Percentiles rank a stretch among this genome's conserved stretches.
Conservation (phyloP, 2,113 vertebrate genomes). For the Fregata magnificens region DNA sequence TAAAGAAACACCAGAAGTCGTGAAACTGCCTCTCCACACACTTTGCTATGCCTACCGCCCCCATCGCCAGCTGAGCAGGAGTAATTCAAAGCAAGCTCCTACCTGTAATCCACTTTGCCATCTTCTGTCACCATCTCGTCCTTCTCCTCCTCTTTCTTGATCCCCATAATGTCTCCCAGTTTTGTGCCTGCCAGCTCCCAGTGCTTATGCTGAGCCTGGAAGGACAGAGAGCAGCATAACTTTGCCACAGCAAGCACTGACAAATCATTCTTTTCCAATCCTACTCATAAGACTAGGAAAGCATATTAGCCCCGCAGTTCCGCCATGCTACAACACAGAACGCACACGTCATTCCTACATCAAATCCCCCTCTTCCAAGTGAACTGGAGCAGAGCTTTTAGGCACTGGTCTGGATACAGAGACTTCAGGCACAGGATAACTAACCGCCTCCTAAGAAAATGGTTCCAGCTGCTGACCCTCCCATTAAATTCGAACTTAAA, state of each 20-base stretch:
- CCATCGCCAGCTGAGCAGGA: background rate
- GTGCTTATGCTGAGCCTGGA: slow-evolving; percentile 96
- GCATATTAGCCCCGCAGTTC: background rate
- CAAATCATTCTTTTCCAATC: background rate
- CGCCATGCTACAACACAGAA: background rate
- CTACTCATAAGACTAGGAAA: background rate
- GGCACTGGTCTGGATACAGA: background rate
- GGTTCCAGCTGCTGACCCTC: background rate
- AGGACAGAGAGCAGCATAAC: background rate
- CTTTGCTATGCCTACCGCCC: background rate
- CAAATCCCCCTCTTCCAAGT: background rate
- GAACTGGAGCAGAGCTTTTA: background rate
- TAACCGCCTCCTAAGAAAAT: background rate
- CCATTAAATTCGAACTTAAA: background rate
- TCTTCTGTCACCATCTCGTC: slow-evolving; percentile 84
- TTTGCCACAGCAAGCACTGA: background rate
- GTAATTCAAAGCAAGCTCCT: background rate
- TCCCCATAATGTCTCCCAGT: slow-evolving; percentile 96
- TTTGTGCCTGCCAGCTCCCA: slow-evolving; percentile 99
- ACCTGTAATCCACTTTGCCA: slow-evolving; percentile 96
- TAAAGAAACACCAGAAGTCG: slow-evolving; percentile 34
- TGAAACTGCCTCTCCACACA: background rate
- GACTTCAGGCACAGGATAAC: background rate
- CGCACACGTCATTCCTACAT: background rate
- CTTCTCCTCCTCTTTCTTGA: slow-evolving; percentile 90